These are phyloP conservation scores for Charadrius vociferus DNA, from an alignment of 2,113 vertebrate species.

Conservation along the genomic window DNA sequence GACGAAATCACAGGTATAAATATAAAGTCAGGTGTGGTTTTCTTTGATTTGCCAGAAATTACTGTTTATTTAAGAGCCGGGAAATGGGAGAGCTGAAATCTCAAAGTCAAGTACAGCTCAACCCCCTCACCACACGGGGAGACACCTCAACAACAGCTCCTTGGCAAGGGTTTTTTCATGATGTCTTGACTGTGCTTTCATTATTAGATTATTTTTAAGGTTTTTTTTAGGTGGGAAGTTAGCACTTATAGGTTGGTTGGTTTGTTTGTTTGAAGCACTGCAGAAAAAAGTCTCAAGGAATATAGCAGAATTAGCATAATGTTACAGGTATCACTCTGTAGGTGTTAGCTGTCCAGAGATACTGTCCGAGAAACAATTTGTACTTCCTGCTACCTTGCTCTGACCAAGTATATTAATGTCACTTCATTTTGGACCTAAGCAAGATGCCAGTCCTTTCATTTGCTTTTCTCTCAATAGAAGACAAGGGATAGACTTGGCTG, in stretches of 20 bases:
- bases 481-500: background rate
- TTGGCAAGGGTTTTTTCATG: background rate
- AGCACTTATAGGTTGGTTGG: background rate
- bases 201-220: background rate
- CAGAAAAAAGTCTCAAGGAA: background rate
- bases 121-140: background rate
- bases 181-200: background rate
- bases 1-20: constrained; percentile 17
- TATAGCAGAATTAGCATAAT: background rate
- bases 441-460: background rate
- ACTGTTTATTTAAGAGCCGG: background rate
- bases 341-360: background rate
- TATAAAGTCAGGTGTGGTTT: constrained; percentile 2
- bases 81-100: background rate
- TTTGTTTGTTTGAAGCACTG: background rate
- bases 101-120: background rate
- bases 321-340: background rate
- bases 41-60: background rate
- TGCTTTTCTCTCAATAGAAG: background rate
- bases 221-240: background rate
- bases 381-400: background rate
- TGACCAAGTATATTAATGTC: background rate
- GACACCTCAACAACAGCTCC: background rate
- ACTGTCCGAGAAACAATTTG: background rate
- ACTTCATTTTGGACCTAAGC: background rate